Conservation (phyloP, 2,888 invertebrate genomes). For the Epistrophe eligans region DNA sequence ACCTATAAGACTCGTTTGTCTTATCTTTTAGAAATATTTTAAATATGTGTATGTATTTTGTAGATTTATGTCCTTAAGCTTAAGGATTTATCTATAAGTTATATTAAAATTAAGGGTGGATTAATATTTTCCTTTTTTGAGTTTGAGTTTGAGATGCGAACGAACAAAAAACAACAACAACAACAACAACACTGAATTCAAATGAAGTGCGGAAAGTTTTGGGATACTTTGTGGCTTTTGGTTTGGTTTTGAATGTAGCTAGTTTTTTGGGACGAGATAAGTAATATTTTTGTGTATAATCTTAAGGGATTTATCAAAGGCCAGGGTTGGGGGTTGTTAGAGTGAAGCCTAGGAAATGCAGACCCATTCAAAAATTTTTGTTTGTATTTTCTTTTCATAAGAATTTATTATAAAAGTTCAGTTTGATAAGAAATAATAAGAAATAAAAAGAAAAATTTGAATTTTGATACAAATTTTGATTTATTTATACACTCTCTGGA, state of each 20-base stretch:
- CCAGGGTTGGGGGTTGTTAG: too few species aligned
- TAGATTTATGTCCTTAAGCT: neutral
- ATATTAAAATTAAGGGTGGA: neutral
- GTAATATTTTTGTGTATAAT: neutral
- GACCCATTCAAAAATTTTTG: neutral
- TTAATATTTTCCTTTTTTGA: neutral
- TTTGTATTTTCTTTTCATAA: too few species aligned
- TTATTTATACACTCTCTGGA: too few species aligned
- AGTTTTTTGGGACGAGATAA: neutral
- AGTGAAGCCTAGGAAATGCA: too few species aligned
- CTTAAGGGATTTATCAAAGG: neutral
- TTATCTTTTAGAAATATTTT: too few species aligned
- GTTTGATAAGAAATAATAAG: too few species aligned
- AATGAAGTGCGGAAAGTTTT: slow-evolving; percentile 9
- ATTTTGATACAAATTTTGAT: too few species aligned
- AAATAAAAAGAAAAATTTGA: too few species aligned
- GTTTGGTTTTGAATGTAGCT: neutral
- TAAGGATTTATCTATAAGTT: slow-evolving; percentile 1
- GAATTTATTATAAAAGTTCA: too few species aligned
- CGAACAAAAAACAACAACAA: neutral
- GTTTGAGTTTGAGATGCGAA: neutral
- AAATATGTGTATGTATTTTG: too few species aligned
- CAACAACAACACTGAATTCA: too few species aligned
- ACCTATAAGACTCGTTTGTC: too few species aligned
- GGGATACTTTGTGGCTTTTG: neutral